These are phyloP conservation scores for Taxidea taxus DNA, from an alignment of 2,113 vertebrate species.

Conservation along the genomic window DNA sequence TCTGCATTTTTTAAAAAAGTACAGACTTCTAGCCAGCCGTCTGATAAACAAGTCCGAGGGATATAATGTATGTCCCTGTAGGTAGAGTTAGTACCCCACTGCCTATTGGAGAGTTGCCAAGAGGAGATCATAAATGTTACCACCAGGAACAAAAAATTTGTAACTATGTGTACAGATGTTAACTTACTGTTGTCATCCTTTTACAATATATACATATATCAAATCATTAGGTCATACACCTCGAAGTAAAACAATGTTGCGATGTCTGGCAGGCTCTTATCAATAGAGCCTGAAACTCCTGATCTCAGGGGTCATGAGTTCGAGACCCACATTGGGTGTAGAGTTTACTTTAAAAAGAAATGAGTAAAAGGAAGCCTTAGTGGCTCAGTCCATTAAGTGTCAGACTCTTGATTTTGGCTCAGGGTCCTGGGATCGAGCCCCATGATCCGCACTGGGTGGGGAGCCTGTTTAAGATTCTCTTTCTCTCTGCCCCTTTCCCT, in stretches of 20 bases:
- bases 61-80: too few relatives aligned
- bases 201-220: neutral
- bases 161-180: neutral
- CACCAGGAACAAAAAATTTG: neutral
- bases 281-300: neutral
- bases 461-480: neutral
- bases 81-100: neutral
- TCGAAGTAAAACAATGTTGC: neutral
- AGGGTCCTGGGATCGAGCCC: neutral
- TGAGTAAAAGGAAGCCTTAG: neutral
- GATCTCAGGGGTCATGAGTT: neutral
- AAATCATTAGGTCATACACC: neutral
- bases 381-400: neutral
- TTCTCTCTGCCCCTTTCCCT: neutral
- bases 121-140: neutral
- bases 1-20: neutral
- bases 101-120: neutral
- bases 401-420: neutral
- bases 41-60: neutral
- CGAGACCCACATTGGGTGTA: neutral
- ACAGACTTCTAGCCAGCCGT: neutral
- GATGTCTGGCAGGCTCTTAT: neutral
- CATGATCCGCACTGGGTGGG: fast-evolving
- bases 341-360: neutral
- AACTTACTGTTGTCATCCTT: neutral